Conservation (phyloP, 2,113 vertebrate genomes). For the Hemicordylus capensis region DNA sequence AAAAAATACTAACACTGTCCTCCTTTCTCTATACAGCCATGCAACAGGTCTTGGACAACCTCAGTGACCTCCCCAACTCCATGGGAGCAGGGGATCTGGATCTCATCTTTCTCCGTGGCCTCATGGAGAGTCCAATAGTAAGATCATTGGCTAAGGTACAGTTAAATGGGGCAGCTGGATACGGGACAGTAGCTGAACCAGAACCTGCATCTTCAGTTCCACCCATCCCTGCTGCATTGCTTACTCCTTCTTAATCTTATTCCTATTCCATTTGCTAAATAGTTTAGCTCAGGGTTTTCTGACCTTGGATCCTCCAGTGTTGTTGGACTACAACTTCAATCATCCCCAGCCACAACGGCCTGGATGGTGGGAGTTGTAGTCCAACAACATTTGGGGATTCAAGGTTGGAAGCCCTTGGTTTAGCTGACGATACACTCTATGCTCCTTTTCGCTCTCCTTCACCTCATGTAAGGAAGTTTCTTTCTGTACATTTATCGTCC, state of each 20-base stretch:
- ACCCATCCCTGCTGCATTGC: background rate
- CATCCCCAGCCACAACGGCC: too few relatives aligned
- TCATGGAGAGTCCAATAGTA: conserved; percentile 97
- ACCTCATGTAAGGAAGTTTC: background rate
- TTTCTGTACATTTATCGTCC: background rate
- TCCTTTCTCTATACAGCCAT: conserved; percentile 76
- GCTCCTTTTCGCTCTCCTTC: background rate
- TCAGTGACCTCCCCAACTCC: conserved; percentile 89
- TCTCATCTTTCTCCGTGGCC: conserved; percentile 93
- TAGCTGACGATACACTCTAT: background rate
- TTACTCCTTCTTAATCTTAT: background rate
- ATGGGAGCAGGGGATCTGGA: conserved; percentile 90
- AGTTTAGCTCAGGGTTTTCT: too few relatives aligned
- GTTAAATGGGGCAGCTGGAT: background rate
- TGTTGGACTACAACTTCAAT: too few relatives aligned
- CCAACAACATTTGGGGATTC: too few relatives aligned
- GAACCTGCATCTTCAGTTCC: background rate
- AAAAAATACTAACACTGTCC: background rate
- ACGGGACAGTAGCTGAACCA: background rate
- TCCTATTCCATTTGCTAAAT: background rate
- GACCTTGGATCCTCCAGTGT: too few relatives aligned
- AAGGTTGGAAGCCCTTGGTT: too few relatives aligned
- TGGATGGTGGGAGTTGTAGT: too few relatives aligned
- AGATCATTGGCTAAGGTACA: conserved; percentile 74
- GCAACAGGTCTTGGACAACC: conserved; percentile 91